Conservation (phyloP, 2,888 invertebrate genomes). For the Zootermopsis nevadensis region DNA sequence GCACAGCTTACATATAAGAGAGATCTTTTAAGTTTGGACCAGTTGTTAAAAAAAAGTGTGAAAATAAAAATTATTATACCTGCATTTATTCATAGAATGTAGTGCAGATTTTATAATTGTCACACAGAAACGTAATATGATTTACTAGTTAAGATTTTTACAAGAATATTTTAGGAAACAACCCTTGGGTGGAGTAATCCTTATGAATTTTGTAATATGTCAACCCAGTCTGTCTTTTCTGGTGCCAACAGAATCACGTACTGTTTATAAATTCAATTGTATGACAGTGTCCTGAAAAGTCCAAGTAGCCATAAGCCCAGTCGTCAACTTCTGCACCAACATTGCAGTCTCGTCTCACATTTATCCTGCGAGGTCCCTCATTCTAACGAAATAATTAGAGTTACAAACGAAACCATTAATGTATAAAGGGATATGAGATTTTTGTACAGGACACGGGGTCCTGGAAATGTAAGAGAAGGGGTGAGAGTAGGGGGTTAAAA, state of each 20-base stretch:
- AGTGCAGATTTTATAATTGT: too few relatives aligned
- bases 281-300: conserved; percentile 12
- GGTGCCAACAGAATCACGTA: conserved; percentile 2
- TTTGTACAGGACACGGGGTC: conserved; percentile 38
- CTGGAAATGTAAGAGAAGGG: conserved; percentile 35
- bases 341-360: background rate
- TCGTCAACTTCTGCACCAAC: background rate
- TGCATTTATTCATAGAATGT: too few relatives aligned
- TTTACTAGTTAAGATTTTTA: background rate
- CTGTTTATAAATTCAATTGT: conserved; percentile 27
- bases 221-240: background rate
- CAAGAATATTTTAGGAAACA: background rate
- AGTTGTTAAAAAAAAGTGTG: too few relatives aligned
- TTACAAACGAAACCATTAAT: conserved; percentile 44
- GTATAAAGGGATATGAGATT: conserved; percentile 44
- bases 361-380: background rate
- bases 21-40: too few relatives aligned
- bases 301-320: conserved; percentile 27
- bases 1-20: too few relatives aligned
- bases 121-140: too few relatives aligned
- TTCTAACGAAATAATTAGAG: conserved; percentile 42
- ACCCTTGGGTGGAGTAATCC: background rate
- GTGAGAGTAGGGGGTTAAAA: background rate
- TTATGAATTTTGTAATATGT: background rate
- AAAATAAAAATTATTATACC: too few relatives aligned